Base-by-base conservation (phyloP, 2,888 invertebrate species). In the Xylota segnis region DNA sequence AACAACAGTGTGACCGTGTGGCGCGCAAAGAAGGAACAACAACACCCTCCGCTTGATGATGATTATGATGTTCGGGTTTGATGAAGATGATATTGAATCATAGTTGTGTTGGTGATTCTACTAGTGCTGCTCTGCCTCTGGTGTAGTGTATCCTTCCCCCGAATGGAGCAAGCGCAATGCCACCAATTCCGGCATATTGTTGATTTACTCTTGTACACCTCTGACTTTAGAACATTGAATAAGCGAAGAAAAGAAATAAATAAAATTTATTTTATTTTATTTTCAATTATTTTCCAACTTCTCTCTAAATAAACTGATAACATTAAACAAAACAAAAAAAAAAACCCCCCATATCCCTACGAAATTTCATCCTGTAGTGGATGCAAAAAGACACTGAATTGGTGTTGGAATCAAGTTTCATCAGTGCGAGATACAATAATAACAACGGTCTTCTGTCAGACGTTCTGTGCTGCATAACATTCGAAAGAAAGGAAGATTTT, bases 131-230 rank as follows among this genome's bases (percentile, higher is more conserved):
- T 70, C 72, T 61, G 14, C 10, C n/a, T n/a, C n/a, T 45, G 52
- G 59, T 71, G 45, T 72, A 54, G 52, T 63, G 50, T 66, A 45
- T 43, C 56, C 66, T 50, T 75, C 65, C 54, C 74, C 66, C 23
- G 59, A 72, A 70, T 86, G 86, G 86, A 86, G 86, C 86, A 86
- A 66, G 86, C 86, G 86, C 86, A 86, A 3, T 82, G 58, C 66
- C 54, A 71, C 18, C 43, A 32, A 76, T 58, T 86, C 66, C 86
- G 86, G 86, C 86, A 86, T 77, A 72, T 82, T 86, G 86, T 82
- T 82, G 86, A 86, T 82, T 84, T 84, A 75, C 81, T 84, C 84
- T 71, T 82, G 86, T 76, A 77, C 86, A 86, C 82, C 76, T 82
- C 72, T 76, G 72, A 86, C 81, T 86, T 77, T 76, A 43, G 47